Base-by-base conservation (phyloP, 2,888 invertebrate genomes). In the Chrysina gloriosa region DNA sequence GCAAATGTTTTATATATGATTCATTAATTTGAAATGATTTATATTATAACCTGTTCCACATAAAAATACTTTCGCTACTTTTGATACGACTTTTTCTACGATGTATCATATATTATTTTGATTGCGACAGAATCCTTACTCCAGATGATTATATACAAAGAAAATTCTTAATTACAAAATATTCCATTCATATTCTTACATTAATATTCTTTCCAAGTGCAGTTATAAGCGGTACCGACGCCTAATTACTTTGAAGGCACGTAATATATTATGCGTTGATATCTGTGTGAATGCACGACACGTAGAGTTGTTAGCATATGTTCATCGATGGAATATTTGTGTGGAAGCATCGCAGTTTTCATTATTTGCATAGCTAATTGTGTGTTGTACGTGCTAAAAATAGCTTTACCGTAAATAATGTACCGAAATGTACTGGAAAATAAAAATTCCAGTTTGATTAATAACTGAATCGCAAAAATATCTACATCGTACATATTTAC, bases 201-300 rank as follows among this genome's bases (percentile, higher is more conserved):
- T 42, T 27, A 42, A 27, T 27, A 45, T 61, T 61, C 45, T 16
- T 16, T 6, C 19, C 27, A 27, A 16, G 9, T 61, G 42, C 23
- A 14, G 21, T 39, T 58, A 39, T 58, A 39, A 36, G 11, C 39
- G 25, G 42, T 42, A 42, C 42, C 25, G 16, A 27, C 16, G 21
- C 14, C n/a, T 61, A 61, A 61, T 61, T 61, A 42, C 27, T 61
- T 27, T 45, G 19, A 61, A 42, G 19, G 58, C 58, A 61, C 58
- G 58, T 61, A 42, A 61, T 61, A 42, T 42, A 27, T 61, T 61
- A 61, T 42, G 42, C 29, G 25, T 27, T 14, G 9, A 42, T 42
- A 27, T n/a, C 14, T 61, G 16, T 14, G 29, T 14, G 42, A 61
- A 61, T 52, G 52, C 52, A 52, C 19, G 19, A 52, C 52, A 34